A percentile compares a stretch with the other conserved stretches of the same genome.
These are phyloP conservation scores for Lates japonicus DNA, from an alignment of 2,797 vertebrate genomes.

Conservation along the genomic window DNA sequence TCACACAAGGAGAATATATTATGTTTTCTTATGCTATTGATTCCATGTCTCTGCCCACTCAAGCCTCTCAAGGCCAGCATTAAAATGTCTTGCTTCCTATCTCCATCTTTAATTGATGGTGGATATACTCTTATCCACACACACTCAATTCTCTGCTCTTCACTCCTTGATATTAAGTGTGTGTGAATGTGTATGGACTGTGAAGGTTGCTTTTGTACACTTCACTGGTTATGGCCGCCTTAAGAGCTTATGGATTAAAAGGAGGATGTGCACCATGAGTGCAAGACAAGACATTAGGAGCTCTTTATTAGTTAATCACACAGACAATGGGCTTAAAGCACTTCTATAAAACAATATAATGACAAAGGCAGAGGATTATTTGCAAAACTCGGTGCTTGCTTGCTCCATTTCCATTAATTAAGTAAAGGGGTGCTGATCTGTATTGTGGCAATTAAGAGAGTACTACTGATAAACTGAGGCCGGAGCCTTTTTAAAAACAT, in stretches of 20 bases:
- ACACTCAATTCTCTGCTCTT: constrained; percentile 71
- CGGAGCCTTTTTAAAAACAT: constrained; percentile 25
- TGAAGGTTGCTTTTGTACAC: constrained; percentile 74
- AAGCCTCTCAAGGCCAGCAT: constrained; percentile 78
- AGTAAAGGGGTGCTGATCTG: constrained; percentile 66
- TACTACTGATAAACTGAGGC: constrained; percentile 57
- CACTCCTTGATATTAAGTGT: constrained; percentile 76
- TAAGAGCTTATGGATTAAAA: constrained; percentile 85
- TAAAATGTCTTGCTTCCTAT: constrained; percentile 78
- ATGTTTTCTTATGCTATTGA: constrained; percentile 76
- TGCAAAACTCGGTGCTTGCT: constrained; percentile 30
- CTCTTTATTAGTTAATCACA: constrained; percentile 83
- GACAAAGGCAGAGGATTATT: constrained; percentile 62
- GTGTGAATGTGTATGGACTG: constrained; percentile 81
- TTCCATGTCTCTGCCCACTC: constrained; percentile 71
- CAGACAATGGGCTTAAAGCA: constrained; percentile 78
- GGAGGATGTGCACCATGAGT: constrained; percentile 77
- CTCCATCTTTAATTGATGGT: constrained; percentile 83
- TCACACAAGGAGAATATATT: constrained; percentile 44
- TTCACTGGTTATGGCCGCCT: constrained; percentile 84
- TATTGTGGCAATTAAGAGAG: constrained; percentile 63
- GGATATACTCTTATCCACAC: constrained; percentile 73
- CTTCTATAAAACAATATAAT: constrained; percentile 75
- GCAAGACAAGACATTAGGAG: constrained; percentile 83
- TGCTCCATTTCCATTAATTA: constrained; percentile 80